Conservation (phyloP, 2,797 vertebrate species). For the Notoglanidium macrostoma region DNA sequence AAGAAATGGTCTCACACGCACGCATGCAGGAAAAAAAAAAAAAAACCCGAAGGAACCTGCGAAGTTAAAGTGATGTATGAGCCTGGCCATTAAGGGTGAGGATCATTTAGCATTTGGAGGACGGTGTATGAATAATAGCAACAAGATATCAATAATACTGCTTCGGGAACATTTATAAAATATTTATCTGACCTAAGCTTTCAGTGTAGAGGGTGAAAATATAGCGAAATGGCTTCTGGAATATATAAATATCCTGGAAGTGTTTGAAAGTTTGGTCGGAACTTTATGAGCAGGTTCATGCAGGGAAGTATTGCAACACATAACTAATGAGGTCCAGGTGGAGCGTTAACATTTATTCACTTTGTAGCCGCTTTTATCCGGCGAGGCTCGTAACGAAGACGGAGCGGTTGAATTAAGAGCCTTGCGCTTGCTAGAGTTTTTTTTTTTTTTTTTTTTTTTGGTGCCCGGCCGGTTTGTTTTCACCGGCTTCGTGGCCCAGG, state of each 20-base stretch:
- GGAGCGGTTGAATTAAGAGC: background rate
- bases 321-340: conserved; percentile 12
- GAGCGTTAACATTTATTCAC: background rate
- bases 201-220: background rate
- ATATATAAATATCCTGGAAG: background rate
- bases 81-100: conserved; percentile 17
- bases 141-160: background rate
- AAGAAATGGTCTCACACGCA: background rate
- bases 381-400: background rate
- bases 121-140: conserved; percentile 19
- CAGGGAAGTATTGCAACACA: background rate
- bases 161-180: background rate
- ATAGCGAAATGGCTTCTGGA: background rate
- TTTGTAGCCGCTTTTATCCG: background rate
- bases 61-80: conserved; percentile 32
- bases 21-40: background rate
- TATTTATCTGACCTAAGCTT: conserved; percentile 24
- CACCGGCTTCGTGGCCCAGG: background rate
- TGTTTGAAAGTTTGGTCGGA: background rate
- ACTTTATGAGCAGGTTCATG: background rate
- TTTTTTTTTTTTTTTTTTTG: too few relatives aligned
- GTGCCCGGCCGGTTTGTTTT: background rate
- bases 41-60: background rate
- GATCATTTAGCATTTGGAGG: conserved; percentile 24
- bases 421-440: background rate